Evolutionary conservation across 2,797 vertebrate genomes (phyloP).

Genomic region (Argya squamiceps): DNA sequence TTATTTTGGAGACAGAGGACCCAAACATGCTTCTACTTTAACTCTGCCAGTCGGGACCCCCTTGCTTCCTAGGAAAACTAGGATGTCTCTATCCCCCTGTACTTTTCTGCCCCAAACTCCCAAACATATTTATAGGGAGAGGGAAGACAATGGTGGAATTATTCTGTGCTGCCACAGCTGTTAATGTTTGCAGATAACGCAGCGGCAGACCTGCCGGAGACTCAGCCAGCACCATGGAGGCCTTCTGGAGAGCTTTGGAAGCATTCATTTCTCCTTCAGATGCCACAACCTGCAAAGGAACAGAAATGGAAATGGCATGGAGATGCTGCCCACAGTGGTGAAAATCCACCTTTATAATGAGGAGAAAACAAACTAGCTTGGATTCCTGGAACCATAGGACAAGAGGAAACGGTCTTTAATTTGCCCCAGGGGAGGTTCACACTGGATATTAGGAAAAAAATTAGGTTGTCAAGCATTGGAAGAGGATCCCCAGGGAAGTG

Average conservation of each 20-base stretch:
- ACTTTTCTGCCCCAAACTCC: background rate
- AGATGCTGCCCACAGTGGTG: accelerated
- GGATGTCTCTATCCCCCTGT: background rate
- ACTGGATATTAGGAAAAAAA: background rate
- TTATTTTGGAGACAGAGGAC: background rate
- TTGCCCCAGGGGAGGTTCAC: background rate
- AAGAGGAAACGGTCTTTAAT: background rate
- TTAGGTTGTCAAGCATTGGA: background rate
- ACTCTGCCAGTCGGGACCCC: background rate
- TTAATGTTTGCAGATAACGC: slow-evolving; percentile 79
- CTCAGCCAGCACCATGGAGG: slow-evolving; percentile 70
- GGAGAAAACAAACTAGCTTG: background rate
- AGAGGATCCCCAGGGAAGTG: background rate
- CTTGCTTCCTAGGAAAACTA: background rate
- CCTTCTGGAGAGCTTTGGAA: slow-evolving; percentile 78
- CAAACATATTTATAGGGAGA: slow-evolving; percentile 75
- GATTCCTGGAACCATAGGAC: background rate
- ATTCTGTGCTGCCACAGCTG: slow-evolving; percentile 69
- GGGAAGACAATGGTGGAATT: slow-evolving; percentile 81
- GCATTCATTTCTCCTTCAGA: slow-evolving; percentile 83
- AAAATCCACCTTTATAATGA: background rate
- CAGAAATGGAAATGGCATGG: background rate
- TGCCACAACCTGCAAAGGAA: slow-evolving; percentile 70
- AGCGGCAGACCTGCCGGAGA: slow-evolving; percentile 77
- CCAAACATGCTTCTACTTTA: background rate